Percentiles rank a stretch among this genome's conserved stretches.
Conservation (phyloP, 2,888 invertebrate species). For the Keiferia lycopersicella region DNA sequence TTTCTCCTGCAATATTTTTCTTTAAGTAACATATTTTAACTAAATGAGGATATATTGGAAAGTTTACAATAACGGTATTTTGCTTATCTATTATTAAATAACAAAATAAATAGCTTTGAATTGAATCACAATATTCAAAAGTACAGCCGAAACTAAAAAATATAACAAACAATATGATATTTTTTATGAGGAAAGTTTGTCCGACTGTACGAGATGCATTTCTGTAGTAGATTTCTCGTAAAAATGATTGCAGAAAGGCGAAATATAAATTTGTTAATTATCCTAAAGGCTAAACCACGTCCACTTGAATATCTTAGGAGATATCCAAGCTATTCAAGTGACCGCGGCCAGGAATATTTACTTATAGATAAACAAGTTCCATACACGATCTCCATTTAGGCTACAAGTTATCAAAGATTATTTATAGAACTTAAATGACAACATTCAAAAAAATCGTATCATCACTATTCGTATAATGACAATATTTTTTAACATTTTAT, state of each 20-base stretch:
- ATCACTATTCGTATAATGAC: background rate
- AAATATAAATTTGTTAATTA: slow-evolving; percentile 57
- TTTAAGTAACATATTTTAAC: slow-evolving; percentile 5
- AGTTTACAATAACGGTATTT: slow-evolving; percentile 19
- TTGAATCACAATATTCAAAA: slow-evolving; percentile 56
- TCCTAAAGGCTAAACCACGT: slow-evolving; percentile 45
- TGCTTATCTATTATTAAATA: slow-evolving; percentile 63
- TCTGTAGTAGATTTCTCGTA: slow-evolving; percentile 66
- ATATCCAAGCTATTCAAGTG: slow-evolving; percentile 36
- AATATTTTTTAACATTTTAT: background rate
- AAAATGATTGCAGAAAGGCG: slow-evolving; percentile 77
- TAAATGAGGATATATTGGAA: slow-evolving; percentile 16
- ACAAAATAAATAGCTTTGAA: slow-evolving; percentile 70
- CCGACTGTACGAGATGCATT: slow-evolving; percentile 56
- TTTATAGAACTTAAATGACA: background rate
- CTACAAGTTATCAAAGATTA: slow-evolving; percentile 11
- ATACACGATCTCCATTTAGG: slow-evolving; percentile 26
- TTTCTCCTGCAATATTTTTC: slow-evolving; percentile 7
- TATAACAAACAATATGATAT: background rate
- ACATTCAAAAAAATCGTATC: background rate
- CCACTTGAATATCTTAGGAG: slow-evolving; percentile 27
- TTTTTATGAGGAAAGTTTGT: slow-evolving; percentile 3
- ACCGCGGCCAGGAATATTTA: slow-evolving; percentile 46
- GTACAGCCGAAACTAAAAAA: slow-evolving; percentile 44
- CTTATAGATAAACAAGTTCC: slow-evolving; percentile 25